Evolutionary conservation across 1,140 invertebrate species (phyloP), one percentile per base, ranked within the genome.

Genomic region (Pachypeltis micranthus): DNA sequence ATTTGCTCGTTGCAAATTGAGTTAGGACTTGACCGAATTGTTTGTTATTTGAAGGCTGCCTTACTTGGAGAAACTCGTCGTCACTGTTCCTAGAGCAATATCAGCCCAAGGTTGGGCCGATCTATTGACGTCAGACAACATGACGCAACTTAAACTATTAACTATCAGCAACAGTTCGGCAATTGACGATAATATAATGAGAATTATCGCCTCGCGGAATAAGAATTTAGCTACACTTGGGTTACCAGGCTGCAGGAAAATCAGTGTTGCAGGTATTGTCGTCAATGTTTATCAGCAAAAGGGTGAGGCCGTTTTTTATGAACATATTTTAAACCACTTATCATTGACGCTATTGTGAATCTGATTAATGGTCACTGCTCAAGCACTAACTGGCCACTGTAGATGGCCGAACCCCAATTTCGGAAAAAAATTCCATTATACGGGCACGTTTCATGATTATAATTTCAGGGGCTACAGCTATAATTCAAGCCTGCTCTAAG

Each of bases 71-170:
- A 44, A 29, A 26, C 54, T 63, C 26, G 62, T 63, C 27, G 54
- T 63, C 1, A 63, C 62, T 16, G 54, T 63, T 7, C 62, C 62
- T 12, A 44, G 62, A 19, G 29, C 51, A n/a, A 44, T 63, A 14
- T 25, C 62, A 2, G 19, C 27, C 12, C 7, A 12, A n/a, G 39
- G 62, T 7, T 63, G 51, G 51, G 19, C 26, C 19, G 28, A 23
- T 10, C 28, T 63, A 1, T n/a, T 63, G 23, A 23, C 19, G 2
- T 1, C 4, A 21, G 26, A n/a, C 21, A 44, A n/a, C 27, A n/a
- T 58, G 16, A 12, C 10, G 1, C 2, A 21, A 47, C 25, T 63
- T 3, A 3, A 21, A 7, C 14, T 12, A 0, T 12, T 63, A 12
- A 28, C 26, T 2, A 27, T 63, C 24, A 24, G 34, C 51, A 63